A percentile compares a stretch with the other conserved stretches of the same genome.
Conservation (phyloP, 2,888 invertebrate species). For the Cheilosia impressa region DNA sequence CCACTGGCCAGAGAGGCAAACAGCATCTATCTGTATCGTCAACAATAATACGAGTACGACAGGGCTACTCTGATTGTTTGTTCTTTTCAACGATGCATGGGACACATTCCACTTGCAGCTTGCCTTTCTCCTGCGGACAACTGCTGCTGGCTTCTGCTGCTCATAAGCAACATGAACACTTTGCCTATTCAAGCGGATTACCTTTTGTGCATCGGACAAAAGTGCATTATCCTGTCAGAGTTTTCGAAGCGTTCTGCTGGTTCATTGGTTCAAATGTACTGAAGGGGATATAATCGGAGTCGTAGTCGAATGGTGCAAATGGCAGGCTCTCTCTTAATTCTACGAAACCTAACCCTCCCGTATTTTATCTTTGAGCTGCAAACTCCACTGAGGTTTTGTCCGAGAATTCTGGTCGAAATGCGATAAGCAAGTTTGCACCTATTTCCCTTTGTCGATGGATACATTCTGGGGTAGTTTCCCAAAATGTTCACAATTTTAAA, state of each 20-base stretch:
- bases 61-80: constrained; percentile 21
- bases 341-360: constrained; percentile 22
- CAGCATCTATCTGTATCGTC: constrained; percentile 41
- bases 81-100: constrained; percentile 27
- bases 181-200: constrained; percentile 67
- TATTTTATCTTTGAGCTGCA: background rate
- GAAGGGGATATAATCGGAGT: background rate
- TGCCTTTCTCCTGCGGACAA: constrained; percentile 8
- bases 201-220: constrained; percentile 61
- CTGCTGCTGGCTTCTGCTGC: constrained; percentile 13
- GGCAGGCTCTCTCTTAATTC: constrained; percentile 18
- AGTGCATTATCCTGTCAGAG: constrained; percentile 66
- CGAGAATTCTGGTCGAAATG: constrained; percentile 18
- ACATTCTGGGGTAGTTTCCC: background rate
- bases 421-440: constrained; percentile 7
- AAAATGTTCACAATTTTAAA: constrained; percentile 11
- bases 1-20: constrained; percentile 15
- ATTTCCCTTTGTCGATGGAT: background rate
- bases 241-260: constrained; percentile 47
- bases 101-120: constrained; percentile 12
- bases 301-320: constrained; percentile 25
- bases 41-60: constrained; percentile 39
- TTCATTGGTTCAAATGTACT: constrained; percentile 49
- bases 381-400: background rate
- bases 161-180: constrained; percentile 43